phyloP scores from a whole-genome alignment of 2,888 invertebrate species.

The Limnephilus marmoratus region DNA sequence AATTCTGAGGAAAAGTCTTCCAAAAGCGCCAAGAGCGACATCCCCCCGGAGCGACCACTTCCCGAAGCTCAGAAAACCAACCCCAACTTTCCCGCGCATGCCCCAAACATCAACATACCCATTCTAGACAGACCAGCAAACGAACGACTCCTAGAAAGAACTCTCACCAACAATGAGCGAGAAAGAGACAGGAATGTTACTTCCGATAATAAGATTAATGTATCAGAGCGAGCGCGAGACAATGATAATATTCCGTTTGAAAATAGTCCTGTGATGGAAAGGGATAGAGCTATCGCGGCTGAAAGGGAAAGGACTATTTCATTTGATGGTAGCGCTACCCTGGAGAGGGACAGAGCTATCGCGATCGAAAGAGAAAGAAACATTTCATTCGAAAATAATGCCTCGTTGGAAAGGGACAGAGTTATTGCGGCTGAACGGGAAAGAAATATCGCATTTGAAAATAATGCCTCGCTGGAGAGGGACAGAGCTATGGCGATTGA shows the following conservation, averaged over 20 bases:
- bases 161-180: slow-evolving; percentile 19
- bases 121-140: slow-evolving; percentile 16
- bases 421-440: slow-evolving; percentile 32
- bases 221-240: slow-evolving; percentile 37
- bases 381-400: slow-evolving; percentile 45
- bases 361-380: slow-evolving; percentile 53
- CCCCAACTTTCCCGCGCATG: slow-evolving; percentile 43
- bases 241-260: slow-evolving; percentile 48
- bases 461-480: slow-evolving; percentile 48
- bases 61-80: slow-evolving; percentile 47
- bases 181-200: slow-evolving; percentile 69
- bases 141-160: slow-evolving; percentile 31
- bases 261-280: slow-evolving; percentile 34
- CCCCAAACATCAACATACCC: slow-evolving; percentile 36
- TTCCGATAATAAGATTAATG: slow-evolving; percentile 57
- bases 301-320: slow-evolving; percentile 69
- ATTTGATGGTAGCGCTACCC: slow-evolving; percentile 54
- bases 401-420: slow-evolving; percentile 45
- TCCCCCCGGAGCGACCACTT: slow-evolving; percentile 28
- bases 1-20: slow-evolving; percentile 44
- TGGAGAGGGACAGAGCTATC: slow-evolving; percentile 54
- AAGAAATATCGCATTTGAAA: slow-evolving; percentile 69
- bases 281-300: slow-evolving; percentile 39
- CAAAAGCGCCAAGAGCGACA: slow-evolving; percentile 53
- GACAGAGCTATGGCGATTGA: slow-evolving; percentile 52